phyloP scores from a whole-genome alignment of 2,797 vertebrate species.

The Smutsia temminckii region DNA sequence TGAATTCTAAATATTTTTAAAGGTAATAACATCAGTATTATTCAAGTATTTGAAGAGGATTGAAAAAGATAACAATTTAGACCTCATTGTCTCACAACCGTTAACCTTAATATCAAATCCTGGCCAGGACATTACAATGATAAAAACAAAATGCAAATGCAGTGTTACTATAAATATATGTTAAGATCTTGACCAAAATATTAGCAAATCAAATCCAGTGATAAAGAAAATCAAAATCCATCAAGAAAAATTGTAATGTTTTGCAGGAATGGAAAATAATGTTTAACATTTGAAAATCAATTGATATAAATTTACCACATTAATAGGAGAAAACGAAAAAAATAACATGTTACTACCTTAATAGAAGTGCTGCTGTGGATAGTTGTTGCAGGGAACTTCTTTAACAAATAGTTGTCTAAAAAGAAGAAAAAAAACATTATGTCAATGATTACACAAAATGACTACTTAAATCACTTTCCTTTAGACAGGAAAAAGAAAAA shows the following conservation, averaged over 20 bases:
- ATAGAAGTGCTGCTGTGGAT: neutral
- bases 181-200: neutral
- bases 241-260: neutral
- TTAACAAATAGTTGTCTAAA: neutral
- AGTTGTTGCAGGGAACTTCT: neutral
- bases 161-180: neutral
- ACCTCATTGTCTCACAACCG: neutral
- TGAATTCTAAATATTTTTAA: neutral
- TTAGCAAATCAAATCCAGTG: neutral
- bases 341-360: neutral
- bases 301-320: neutral
- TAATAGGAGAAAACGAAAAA: neutral
- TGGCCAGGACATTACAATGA: too few species aligned
- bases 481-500: neutral
- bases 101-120: neutral
- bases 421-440: neutral
- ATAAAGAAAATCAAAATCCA: neutral
- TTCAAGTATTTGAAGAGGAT: neutral
- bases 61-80: neutral
- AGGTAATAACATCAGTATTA: neutral
- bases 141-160: neutral
- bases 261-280: neutral
- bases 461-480: neutral
- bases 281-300: neutral
- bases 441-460: neutral